Evolutionary conservation across 2,113 vertebrate genomes (phyloP).

Genomic region (Carollia perspicillata): DNA sequence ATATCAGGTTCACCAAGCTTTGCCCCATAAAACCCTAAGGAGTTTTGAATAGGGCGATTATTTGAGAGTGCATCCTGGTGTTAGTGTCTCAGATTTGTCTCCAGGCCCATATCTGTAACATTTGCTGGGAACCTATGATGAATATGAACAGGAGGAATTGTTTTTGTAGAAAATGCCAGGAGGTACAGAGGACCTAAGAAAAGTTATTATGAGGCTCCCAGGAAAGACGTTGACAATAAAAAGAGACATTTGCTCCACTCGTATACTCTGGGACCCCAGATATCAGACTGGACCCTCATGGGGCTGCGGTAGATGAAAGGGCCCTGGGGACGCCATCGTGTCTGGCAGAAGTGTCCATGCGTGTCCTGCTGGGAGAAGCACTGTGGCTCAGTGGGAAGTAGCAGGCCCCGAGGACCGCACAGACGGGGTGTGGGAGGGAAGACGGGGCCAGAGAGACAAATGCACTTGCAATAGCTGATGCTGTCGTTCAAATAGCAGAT

Average conservation of each 20-base stretch:
- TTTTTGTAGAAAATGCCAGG: neutral
- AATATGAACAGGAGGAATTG: neutral
- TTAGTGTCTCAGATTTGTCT: neutral
- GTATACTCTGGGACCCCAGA: neutral
- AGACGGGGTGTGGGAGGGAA: neutral
- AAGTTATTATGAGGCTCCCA: neutral
- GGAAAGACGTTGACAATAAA: neutral
- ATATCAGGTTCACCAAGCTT: neutral
- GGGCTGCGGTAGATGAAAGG: accelerated
- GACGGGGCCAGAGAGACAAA: neutral
- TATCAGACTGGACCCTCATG: neutral
- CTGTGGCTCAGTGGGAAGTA: neutral
- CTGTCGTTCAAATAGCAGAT: neutral
- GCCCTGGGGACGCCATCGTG: accelerated
- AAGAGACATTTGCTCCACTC: neutral
- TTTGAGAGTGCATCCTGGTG: neutral
- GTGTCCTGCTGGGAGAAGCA: neutral
- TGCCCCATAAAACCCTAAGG: neutral
- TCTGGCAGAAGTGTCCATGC: neutral
- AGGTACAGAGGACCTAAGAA: neutral
- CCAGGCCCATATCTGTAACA: neutral
- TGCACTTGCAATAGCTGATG: neutral
- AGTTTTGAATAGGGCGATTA: neutral
- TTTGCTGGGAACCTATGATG: neutral
- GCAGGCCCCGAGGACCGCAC: neutral